Conservation (phyloP, 1,140 invertebrate species). For the Proctacanthus coquilletti region DNA sequence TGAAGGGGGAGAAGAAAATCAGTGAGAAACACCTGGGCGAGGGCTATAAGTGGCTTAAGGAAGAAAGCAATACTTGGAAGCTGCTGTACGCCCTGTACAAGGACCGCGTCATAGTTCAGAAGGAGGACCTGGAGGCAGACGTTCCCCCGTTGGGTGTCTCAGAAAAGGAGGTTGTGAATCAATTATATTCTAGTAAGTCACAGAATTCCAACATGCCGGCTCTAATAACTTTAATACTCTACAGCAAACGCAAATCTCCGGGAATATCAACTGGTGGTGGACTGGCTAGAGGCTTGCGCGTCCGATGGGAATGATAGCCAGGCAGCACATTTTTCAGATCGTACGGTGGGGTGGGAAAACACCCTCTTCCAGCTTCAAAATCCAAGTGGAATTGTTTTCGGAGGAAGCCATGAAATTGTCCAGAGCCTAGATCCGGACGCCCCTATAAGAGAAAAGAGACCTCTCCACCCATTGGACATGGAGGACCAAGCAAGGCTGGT, state of each 20-base stretch:
- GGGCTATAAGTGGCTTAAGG: constrained; percentile 39
- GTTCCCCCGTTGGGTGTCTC: constrained; percentile 31
- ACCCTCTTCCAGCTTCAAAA: constrained; percentile 59
- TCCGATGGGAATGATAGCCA: constrained; percentile 48
- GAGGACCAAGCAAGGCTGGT: constrained; percentile 72
- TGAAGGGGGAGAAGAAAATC: constrained; percentile 17
- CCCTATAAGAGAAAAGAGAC: constrained; percentile 57
- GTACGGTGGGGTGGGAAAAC: constrained; percentile 78
- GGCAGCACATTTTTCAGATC: constrained; percentile 55
- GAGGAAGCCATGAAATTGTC: constrained; percentile 42
- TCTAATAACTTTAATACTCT: neutral
- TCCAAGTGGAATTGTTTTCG: constrained; percentile 35
- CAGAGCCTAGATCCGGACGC: constrained; percentile 87
- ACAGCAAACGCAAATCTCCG: constrained; percentile 45
- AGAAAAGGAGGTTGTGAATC: constrained; percentile 45
- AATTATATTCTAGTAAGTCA: constrained; percentile 31
- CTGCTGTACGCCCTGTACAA: constrained; percentile 63
- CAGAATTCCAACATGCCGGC: neutral
- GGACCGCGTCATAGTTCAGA: constrained; percentile 46
- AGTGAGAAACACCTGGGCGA: constrained; percentile 11
- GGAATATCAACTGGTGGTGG: constrained; percentile 72
- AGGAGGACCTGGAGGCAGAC: constrained; percentile 31
- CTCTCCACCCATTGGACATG: constrained; percentile 73
- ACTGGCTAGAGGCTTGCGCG: constrained; percentile 81
- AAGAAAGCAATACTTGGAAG: constrained; percentile 78